Base-by-base conservation (phyloP, 2,888 invertebrate species). In the Nomada lathburiana region DNA sequence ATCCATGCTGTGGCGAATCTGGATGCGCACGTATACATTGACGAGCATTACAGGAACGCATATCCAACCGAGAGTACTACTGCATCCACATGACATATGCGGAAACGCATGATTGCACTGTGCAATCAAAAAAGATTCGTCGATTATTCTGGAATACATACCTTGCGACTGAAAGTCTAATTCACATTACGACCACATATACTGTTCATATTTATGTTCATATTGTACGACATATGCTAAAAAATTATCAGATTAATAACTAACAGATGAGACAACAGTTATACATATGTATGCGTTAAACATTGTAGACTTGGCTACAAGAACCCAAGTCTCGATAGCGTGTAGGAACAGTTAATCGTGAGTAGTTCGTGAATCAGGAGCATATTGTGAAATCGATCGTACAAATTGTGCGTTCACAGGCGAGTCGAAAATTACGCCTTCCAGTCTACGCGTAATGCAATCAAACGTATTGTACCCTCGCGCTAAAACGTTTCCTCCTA, bases 41-140 rank as follows among this genome's bases (percentile, higher is more conserved):
- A 59, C 57, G 59, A 50, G 36, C 63, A 76, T 65, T 42, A n/a
- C 50, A 73, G 69, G 70, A 73, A 81, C 70, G 70, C 80, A 81
- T 70, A 67, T 44, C 23, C 62, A 70, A 75, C 7, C 52, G 42
- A 52, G 62, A 52, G 62, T 4, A 44, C n/a, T 64, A 55, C 26
- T 55, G 50, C 44, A 82, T 80, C 52, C 74, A 76, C 76, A 69
- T 80, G 80, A 82, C 69, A 74, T 80, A 80, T 72, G 76, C 64
- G 76, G 64, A 65, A 76, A 69, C 64, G 60, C 64, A 76, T 53
- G 70, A 80, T 82, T 80, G 68, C 72, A 18, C 11, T 53, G 42
- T 18, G 29, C 47, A 42, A 68, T 44, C 57, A 59, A 52, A 76
- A 76, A 80, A 70, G 11, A 53, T 50, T 55, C 10, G n/a, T 74